Base-by-base conservation (phyloP, 2,888 invertebrate genomes). In the Philhelius pedissequus region DNA sequence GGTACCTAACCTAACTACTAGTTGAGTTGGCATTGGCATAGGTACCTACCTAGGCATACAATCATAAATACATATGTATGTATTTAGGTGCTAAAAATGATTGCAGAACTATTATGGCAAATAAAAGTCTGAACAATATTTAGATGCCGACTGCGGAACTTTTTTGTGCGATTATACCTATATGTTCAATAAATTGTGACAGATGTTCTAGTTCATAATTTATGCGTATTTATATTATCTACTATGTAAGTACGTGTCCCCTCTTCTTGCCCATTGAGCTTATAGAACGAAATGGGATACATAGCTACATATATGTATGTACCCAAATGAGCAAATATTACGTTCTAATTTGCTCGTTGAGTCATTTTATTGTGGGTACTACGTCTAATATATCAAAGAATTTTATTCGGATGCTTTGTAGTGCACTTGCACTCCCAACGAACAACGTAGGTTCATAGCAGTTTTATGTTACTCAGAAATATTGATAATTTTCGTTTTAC, bases 201-300 rank as follows among this genome's bases (percentile, higher is more conserved):
- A 62, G 62, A 62, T 62, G 62, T 43, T 62, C 30, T 62, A 11
- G 62, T 38, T 58, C 22, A 18, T 62, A 38, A n/a, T 35, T 22
- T 4, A 38, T 38, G 38, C 22, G 22, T 8, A n/a, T 4, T n/a
- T 38, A 25, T 5, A 25, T n/a, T n/a, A n/a, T n/a, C n/a, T n/a
- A 25, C 3, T 5, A 25, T 25, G 5, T 25, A 25, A 25, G 25
- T 40, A n/a, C 27, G 5, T 43, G 9, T 15, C 1, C 2, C 6
- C 2, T 18, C 15, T 11, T 54, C 6, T 32, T 1, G 3, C 15
- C 30, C 56, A 18, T 20, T 32, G 15, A 5, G 1, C n/a, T 40
- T 22, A 11, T 22, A 11, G 5, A 30, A 27, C 30, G 18, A 27
- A 62, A 48, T 48, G n/a, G 30, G 45, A 64, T 18, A 43, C 6